phyloP scores from a whole-genome alignment of 2,888 invertebrate genomes.

The Caenorhabditis drosophilae region DNA sequence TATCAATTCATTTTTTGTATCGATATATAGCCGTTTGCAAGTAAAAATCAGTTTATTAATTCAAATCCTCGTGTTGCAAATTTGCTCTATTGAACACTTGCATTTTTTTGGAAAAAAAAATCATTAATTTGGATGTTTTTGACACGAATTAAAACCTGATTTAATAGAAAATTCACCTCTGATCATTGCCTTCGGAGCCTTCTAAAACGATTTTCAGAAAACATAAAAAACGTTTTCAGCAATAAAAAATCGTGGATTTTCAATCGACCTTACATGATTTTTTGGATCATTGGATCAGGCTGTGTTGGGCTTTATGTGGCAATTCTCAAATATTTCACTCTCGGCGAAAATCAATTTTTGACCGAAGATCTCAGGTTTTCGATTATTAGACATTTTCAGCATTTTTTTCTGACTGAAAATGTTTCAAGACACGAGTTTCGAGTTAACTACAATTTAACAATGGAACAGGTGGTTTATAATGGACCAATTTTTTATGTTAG shows the following conservation, averaged over 20 bases:
- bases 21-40: constrained; percentile 19
- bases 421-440: constrained; percentile 12
- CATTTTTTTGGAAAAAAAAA: no score
- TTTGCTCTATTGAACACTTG: no score
- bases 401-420: no score
- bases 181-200: no score
- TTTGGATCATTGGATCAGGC: constrained; percentile 17
- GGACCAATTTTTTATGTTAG: constrained; percentile 26
- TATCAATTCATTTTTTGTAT: constrained; percentile 26
- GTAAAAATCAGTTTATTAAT: no score
- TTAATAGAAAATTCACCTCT: no score
- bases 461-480: constrained; percentile 23
- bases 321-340: constrained; percentile 21
- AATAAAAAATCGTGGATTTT: constrained; percentile 13
- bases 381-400: no score
- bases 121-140: no score
- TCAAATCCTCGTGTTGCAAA: no score
- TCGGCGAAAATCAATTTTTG: constrained; percentile 18
- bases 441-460: constrained; percentile 17
- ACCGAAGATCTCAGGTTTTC: constrained; percentile 18
- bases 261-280: constrained; percentile 7
- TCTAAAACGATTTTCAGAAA: no score
- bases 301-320: constrained; percentile 11
- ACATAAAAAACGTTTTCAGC: no score
- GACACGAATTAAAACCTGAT: no score